A percentile compares a stretch with the other conserved stretches of the same genome.
phyloP scores from a whole-genome alignment of 2,797 vertebrate species.

The Cygnus olor region DNA sequence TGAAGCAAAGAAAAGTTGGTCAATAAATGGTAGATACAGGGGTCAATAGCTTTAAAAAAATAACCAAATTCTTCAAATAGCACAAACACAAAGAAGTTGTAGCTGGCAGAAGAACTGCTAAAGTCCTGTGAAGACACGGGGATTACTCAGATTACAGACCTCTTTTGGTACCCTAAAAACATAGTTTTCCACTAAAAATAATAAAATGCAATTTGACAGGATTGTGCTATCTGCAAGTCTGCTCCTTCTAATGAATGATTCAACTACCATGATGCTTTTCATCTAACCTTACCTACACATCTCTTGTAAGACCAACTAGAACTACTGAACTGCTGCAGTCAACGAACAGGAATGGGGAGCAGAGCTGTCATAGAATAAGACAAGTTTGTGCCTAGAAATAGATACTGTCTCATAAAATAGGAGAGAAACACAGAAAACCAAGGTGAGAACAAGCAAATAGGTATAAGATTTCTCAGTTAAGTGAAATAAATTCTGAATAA shows the following conservation, averaged over 20 bases:
- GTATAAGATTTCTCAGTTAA: background rate
- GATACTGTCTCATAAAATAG: background rate
- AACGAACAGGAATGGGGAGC: background rate
- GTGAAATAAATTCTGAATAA: background rate
- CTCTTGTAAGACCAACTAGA: background rate
- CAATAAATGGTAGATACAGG: background rate
- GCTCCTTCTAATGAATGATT: background rate
- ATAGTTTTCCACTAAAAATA: background rate
- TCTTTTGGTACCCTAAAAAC: background rate
- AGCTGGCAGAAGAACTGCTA: background rate
- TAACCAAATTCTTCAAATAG: background rate
- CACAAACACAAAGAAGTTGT: background rate
- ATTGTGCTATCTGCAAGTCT: background rate
- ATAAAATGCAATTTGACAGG: background rate
- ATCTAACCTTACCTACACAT: background rate
- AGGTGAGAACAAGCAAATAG: background rate
- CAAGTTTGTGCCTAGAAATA: too few relatives aligned
- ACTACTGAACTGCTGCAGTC: background rate
- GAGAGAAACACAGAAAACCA: background rate
- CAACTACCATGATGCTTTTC: background rate
- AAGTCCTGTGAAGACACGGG: background rate
- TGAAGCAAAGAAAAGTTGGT: background rate
- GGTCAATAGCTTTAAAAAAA: background rate
- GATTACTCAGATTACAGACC: background rate
- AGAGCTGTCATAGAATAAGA: accelerated